Base-by-base conservation (phyloP, 1,140 invertebrate genomes). In the Colletes gigas region DNA sequence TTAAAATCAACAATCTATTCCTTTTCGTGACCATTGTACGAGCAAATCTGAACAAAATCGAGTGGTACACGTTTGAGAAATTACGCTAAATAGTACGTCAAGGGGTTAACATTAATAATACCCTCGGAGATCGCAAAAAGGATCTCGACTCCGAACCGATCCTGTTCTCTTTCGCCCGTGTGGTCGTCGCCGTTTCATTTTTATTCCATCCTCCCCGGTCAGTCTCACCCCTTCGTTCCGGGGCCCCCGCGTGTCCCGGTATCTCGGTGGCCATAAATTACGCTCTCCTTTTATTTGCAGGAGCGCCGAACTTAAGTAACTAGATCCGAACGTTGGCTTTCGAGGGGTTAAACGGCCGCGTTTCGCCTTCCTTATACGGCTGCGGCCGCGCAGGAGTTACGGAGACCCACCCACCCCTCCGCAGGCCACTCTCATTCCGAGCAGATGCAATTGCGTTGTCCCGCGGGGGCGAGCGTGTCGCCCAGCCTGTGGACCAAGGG, bases 371-470 rank as follows among this genome's bases (percentile, higher is more conserved):
- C 84, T 86, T 70, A 47, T 55, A 78, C 81, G 80, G 55, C 57
- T 76, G 47, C 80, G 79, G 57, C 30, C 50, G 57, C 39, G 47
- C 50, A 12, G 50, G 50, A 50, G 50, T 50, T 50, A 50, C 9
- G 8, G 68, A 52, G 59, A 55, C 78, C 65, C 65, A 81, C 85
- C 77, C 73, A 21, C 39, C 44, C 63, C 14, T 5, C 54, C n/a
- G 54, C 30, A 30, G 30, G 60, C 71, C 60, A 69, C 81, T 84
- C 85, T 86, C 85, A 83, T 83, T 81, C 81, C 81, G 81, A 73
- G 71, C 88, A 90, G 89, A 91, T 91, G 90, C 90, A 89, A 90
- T 91, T 87, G 85, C 90, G 89, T 90, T 70, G 89, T 90, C 90
- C 84, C 86, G 87, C 87, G 88, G 88, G 88, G 88, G 86, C 84